Evolutionary conservation across 2,113 vertebrate species (phyloP).

Genomic region (Neogale vison): DNA sequence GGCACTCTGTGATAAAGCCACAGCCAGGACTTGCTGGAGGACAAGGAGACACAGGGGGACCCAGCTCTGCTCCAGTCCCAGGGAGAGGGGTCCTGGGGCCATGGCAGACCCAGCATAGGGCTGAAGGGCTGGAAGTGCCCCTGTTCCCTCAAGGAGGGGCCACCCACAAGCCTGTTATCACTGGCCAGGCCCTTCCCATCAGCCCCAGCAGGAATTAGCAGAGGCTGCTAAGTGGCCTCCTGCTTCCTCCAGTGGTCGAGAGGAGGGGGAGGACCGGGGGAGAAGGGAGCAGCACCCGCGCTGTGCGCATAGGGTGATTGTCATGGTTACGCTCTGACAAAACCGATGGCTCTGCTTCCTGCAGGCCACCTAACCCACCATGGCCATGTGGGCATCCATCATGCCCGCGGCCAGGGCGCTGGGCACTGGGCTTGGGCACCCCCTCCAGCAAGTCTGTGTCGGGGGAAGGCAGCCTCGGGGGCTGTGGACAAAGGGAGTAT

Average conservation of each 20-base stretch:
- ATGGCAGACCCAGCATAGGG: neutral
- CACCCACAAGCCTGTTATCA: neutral
- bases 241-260: conserved; percentile 41
- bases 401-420: conserved; percentile 55
- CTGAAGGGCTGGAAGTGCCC: neutral
- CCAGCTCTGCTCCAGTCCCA: neutral
- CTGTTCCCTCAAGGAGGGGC: neutral
- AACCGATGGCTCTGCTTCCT: conserved; percentile 87
- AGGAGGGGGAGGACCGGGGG: neutral
- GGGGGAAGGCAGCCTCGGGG: neutral
- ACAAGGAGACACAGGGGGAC: neutral
- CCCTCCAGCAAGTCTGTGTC: neutral
- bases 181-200: neutral
- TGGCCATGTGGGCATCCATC: conserved; percentile 73
- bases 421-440: neutral
- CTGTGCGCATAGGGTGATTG: conserved; percentile 85
- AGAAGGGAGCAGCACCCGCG: neutral
- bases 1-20: neutral
- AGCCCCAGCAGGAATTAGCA: conserved; percentile 38
- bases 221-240: conserved; percentile 62
- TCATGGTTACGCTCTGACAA: conserved; percentile 93
- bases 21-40: neutral
- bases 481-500: neutral
- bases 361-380: conserved; percentile 84
- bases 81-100: neutral